Base-by-base conservation (phyloP, 2,888 invertebrate genomes). In the Rhingia campestris region DNA sequence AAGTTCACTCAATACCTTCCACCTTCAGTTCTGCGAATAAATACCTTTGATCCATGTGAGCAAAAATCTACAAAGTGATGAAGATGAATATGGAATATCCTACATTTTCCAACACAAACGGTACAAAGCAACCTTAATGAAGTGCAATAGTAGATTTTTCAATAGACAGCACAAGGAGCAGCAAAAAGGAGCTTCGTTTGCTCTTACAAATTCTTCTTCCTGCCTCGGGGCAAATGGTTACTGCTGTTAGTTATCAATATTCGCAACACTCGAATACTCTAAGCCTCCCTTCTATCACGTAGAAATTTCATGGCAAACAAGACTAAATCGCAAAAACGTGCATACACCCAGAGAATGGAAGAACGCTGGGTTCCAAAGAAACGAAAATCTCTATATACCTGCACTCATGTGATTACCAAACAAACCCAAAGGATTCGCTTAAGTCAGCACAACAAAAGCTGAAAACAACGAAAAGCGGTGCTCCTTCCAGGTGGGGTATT, bases 341-440 rank as follows among this genome's bases (percentile, higher is more conserved):
- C 33, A 53, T 12, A 41, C n/a, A 30, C 1, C 2, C 3, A 30
- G 3, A n/a, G 39, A 41, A 14, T 2, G 22, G 22, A 14, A 22
- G 22, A 22, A 30, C 12, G 14, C 4, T 61, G 14, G 12, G 4
- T 30, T 43, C 33, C 22, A 33, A 59, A 45, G 22, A 63, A 69
- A 22, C 22, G 22, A 22, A 1, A 81, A 70, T 69, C 69, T 43
- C 32, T 45, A 56, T 45, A 56, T 22, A 22, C 63, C 81, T 75
- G 63, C 75, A 81, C 75, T 81, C 64, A 64, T 69, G 63, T 81
- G 74, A 81, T 81, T 81, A 75, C 63, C 63, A 64, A 75, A 51
- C 67, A 74, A 74, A 63, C 69, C 39, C 43, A 35, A 75, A 58
- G 69, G 61, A 69, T 63, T 81, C 63, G 47, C 63, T 22, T 4